A percentile compares a stretch with the other conserved stretches of the same genome.
phyloP scores from a whole-genome alignment of 2,113 vertebrate genomes.

The Dipodomys merriami region DNA sequence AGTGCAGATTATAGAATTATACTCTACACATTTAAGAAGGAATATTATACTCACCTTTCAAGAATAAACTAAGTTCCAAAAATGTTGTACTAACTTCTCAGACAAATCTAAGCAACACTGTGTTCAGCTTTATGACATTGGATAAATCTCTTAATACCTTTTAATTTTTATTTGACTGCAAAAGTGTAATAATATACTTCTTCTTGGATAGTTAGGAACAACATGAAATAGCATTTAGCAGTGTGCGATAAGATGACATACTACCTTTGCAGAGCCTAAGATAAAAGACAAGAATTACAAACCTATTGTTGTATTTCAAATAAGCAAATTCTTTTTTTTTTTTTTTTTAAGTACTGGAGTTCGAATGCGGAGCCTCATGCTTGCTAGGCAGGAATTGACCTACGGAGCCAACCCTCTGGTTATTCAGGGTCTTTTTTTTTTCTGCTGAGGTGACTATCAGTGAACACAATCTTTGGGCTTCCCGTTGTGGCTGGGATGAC shows the following conservation, averaged over 20 bases:
- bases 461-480: too few species aligned
- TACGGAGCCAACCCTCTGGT: too few species aligned
- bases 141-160: conserved; percentile 10
- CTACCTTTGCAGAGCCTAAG: neutral
- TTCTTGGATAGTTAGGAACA: neutral
- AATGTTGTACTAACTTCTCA: conserved; percentile 15
- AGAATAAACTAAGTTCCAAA: conserved; percentile 1
- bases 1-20: neutral
- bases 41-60: neutral
- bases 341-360: too few species aligned
- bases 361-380: too few species aligned
- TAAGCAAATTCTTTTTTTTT: neutral
- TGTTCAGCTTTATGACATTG: neutral
- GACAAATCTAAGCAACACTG: neutral
- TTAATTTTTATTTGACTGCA: neutral
- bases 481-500: too few species aligned
- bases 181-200: neutral
- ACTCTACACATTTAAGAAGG: neutral
- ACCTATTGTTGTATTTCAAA: neutral
- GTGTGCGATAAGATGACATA: neutral
- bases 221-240: neutral
- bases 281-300: neutral
- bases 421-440: too few species aligned
- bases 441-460: too few species aligned
- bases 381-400: too few species aligned